Evolutionary conservation across 2,113 vertebrate species (phyloP), one percentile per base, ranked within the genome.

Genomic region (Corythornis vintsioides): DNA sequence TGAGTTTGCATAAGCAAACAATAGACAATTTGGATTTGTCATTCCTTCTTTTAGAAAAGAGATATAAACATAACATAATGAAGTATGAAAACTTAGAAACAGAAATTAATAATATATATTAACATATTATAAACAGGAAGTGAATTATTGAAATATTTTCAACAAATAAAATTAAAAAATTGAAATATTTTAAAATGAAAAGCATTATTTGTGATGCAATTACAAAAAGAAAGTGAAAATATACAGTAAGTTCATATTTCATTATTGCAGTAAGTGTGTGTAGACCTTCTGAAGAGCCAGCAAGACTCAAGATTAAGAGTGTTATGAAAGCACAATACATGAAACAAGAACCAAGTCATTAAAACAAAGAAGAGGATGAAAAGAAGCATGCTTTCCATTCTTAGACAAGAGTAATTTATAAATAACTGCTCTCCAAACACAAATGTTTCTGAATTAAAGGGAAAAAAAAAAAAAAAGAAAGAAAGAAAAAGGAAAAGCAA

Each of bases 381-480:
- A 96, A 83, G 79, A 35, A 95, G 11, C 15, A 29, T 55, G 29
- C 42, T 82, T 97, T 93, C 24, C 35, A 89, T 76, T 93, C 35
- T 88, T 65, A 81, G 63, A 84, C 18, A 95, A 88, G 52, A 6
- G 47, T 69, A 45, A 69, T 63, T 74, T 93, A 77, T 88, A 92
- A 86, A 92, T 95, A 84, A 82, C 48, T 88, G 61, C 42, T 80
- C 48, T 80, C 48, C 74, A 83, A 87, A 90, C 72, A 67, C 90
- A 96, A 97, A 94, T 95, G 86, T 98, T 98, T 97, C 96, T 94
- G 95, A 98, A 98, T 96, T 74, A 83, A 93, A 72, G 48, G 22
- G 15, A 8, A 10, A 24, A 22, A 22, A 45, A 20, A 18, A 95
- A 96, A 25, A 48, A 48, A 15, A 4, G 10, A 50, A 25, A 33